phyloP scores from a whole-genome alignment of 2,113 vertebrate species.

The Microcebus jonahi region DNA sequence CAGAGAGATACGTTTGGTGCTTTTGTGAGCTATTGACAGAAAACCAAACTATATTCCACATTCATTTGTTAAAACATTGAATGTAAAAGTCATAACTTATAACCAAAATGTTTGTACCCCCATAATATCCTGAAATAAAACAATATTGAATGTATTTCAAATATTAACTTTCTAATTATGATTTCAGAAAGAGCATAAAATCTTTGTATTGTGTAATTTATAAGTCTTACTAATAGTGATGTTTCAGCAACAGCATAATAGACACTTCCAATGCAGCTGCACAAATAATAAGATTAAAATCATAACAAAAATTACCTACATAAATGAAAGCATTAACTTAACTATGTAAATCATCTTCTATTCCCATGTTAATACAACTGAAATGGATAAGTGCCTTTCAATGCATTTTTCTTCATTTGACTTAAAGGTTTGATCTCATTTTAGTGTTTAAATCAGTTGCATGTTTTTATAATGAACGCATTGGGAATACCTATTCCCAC shows the following conservation, averaged over 20 bases:
- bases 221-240: background rate
- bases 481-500: background rate
- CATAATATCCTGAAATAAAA: no score
- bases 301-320: background rate
- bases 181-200: conserved; percentile 26
- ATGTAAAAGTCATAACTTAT: background rate
- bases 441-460: background rate
- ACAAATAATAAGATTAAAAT: conserved; percentile 41
- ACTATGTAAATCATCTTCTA: background rate
- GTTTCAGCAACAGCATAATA: conserved; percentile 2
- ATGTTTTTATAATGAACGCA: background rate
- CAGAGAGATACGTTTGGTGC: background rate
- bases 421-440: conserved; percentile 32
- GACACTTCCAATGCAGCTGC: background rate
- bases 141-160: background rate
- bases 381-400: background rate
- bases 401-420: background rate
- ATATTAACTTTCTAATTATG: conserved; percentile 8
- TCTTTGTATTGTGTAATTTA: background rate
- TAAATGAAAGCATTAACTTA: background rate
- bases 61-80: conserved; percentile 8
- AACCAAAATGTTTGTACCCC: no score
- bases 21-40: background rate
- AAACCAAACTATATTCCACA: background rate
- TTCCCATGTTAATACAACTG: background rate